These are phyloP conservation scores for Plumapathes pennacea DNA, from an alignment of 92 coral and sea anemone species.

Conservation along the genomic window DNA sequence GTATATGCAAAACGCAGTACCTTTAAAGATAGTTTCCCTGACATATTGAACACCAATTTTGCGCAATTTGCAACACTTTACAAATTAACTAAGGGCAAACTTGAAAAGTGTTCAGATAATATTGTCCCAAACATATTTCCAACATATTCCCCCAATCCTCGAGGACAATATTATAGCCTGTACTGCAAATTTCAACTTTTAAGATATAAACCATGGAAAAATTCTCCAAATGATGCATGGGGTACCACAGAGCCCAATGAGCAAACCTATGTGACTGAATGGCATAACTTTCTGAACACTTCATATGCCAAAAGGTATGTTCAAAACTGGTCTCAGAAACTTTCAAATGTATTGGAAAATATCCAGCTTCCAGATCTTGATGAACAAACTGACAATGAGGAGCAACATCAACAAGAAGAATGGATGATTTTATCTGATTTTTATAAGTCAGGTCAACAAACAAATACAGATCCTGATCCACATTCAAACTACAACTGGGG, in stretches of 20 bases:
- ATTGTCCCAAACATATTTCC: constrained; percentile 45
- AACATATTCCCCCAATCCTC: constrained; percentile 32
- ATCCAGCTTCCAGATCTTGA: constrained; percentile 31
- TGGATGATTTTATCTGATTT: constrained; percentile 51
- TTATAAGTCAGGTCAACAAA: constrained; percentile 9
- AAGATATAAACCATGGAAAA: constrained; percentile 50
- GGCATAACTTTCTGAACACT: constrained; percentile 43
- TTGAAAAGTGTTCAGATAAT: constrained; percentile 5
- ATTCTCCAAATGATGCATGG: constrained; percentile 52
- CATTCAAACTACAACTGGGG: constrained; percentile 20
- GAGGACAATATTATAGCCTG: constrained; percentile 30
- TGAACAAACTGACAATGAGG: not conserved
- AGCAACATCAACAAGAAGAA: constrained; percentile 23
- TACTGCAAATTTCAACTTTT: constrained; percentile 39
- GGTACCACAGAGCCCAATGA: constrained; percentile 31
- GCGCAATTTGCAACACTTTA: constrained; percentile 26
- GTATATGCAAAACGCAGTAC: constrained; percentile 37
- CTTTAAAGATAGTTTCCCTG: constrained; percentile 29
- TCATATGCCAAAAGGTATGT: constrained; percentile 49
- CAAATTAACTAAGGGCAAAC: constrained; percentile 22
- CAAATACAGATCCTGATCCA: constrained; percentile 6
- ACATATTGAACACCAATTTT: constrained; percentile 41
- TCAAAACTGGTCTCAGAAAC: constrained; percentile 37
- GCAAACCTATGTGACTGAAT: constrained; percentile 14
- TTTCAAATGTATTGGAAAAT: constrained; percentile 34